Base-by-base conservation (phyloP, 2,888 invertebrate genomes). In the Ferdinandea cuprea region DNA sequence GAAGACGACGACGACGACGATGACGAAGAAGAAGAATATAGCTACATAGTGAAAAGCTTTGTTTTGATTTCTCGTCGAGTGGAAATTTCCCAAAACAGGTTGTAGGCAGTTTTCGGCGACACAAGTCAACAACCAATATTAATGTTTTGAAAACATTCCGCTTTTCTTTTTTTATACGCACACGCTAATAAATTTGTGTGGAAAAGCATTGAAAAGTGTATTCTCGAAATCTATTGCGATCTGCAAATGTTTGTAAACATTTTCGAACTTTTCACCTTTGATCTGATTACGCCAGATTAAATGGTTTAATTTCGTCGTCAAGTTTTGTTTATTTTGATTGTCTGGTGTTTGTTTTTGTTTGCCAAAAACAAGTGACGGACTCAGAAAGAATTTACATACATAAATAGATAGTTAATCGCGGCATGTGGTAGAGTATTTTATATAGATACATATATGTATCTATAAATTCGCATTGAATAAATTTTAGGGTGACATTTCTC, bases 41-140 rank as follows among this genome's bases (percentile, higher is more conserved):
- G n/a, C n/a, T n/a, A 66, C 42, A 13, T 13, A 28, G 5, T 6
- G 11, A 28, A 6, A 28, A 6, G 5, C 9, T 15, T 5, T 56
- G 17, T 21, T 40, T n/a, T n/a, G n/a, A 5, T 56, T 8, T 13
- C 7, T 54, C 35, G 3, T 9, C 21, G 50, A 46, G 56, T 69
- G 69, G 58, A 69, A 69, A 69, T 48, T 48, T 58, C 46, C 68
- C 56, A 30, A 35, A 48, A 46, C 17, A 44, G 66, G 66, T 42
- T 35, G 50, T 19, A 30, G 21, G 30, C 17, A 21, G 35, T 17
- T 17, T 17, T 25, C 25, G n/a, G 11, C 32, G 25, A 11, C 25
- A 13, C 19, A 13, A 61, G n/a, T 35, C 61, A 58, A 42, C 56
- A 44, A 9, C 19, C 15, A 32, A 19, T 44, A 17, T 21, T 8